Percentiles rank a stretch among this genome's conserved stretches.
Evolutionary conservation across 2,797 vertebrate genomes (phyloP).

Genomic region (Xiphorhynchus erythropygius): DNA sequence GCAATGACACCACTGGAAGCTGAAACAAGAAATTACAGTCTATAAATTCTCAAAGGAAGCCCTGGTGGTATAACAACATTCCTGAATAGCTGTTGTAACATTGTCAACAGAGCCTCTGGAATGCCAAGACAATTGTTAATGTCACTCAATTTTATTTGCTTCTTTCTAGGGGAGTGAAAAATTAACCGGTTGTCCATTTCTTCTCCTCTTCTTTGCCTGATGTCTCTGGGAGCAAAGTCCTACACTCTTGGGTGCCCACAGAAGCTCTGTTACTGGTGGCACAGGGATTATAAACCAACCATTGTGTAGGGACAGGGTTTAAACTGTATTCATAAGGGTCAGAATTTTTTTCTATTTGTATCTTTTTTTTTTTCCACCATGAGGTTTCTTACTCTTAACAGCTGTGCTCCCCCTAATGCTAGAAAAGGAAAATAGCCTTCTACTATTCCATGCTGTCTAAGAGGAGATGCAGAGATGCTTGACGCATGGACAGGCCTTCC

Average conservation of each 20-base stretch:
- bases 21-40: not conserved
- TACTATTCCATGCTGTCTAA: not conserved
- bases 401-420: conserved; percentile 41
- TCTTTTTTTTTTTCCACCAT: not conserved
- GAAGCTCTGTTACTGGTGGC: not conserved
- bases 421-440: not conserved
- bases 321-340: not conserved
- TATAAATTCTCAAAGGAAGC: not conserved
- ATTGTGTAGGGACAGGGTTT: not conserved
- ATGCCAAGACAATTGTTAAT: not conserved
- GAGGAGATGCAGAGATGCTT: not conserved
- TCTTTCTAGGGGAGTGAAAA: not conserved
- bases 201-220: not conserved
- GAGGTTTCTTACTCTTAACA: not conserved
- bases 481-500: not conserved
- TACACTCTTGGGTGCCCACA: not conserved
- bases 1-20: not conserved
- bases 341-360: not conserved
- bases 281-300: not conserved
- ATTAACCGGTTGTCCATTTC: not conserved
- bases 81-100: not conserved
- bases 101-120: not conserved
- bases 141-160: not conserved
- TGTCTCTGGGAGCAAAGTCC: not conserved
- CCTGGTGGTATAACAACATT: not conserved